Percentiles rank a stretch among this genome's conserved stretches.
Evolutionary conservation across 2,888 invertebrate genomes (phyloP).

Genomic region (Caenorhabditis auriculariae): DNA sequence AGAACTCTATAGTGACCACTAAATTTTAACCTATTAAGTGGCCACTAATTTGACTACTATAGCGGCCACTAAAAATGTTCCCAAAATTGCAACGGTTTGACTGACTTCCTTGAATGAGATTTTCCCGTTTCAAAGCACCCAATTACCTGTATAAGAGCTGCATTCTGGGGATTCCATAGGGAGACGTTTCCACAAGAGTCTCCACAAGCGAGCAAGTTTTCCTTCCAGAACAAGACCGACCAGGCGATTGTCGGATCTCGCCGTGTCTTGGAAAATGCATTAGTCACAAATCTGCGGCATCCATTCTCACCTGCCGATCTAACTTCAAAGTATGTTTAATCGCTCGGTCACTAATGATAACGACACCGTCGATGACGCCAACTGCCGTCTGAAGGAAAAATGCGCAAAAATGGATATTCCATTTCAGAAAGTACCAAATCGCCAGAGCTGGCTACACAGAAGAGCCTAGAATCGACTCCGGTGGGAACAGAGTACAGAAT

Average conservation of each 20-base stretch:
- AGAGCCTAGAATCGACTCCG: constrained; percentile 44
- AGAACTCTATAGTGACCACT: too few relatives aligned
- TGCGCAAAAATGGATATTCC: not conserved
- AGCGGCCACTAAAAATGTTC: too few relatives aligned
- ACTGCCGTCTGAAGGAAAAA: constrained; percentile 21
- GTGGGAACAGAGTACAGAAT: constrained; percentile 37
- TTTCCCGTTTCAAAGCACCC: not conserved
- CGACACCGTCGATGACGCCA: constrained; percentile 29
- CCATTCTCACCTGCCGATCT: constrained; percentile 14
- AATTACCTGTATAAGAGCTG: constrained; percentile 39
- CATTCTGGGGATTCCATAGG: constrained; percentile 44
- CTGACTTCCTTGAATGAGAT: not conserved
- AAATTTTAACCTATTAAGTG: too few relatives aligned
- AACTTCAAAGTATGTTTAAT: constrained; percentile 25
- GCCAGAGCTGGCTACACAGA: constrained; percentile 26
- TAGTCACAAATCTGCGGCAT: too few relatives aligned
- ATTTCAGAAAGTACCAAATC: constrained; percentile 7
- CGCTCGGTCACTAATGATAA: constrained; percentile 19
- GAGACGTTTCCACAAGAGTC: constrained; percentile 54
- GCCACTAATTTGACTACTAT: too few relatives aligned
- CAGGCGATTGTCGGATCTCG: constrained; percentile 52
- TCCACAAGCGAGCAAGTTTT: constrained; percentile 35
- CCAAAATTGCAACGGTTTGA: not conserved
- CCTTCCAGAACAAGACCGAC: constrained; percentile 43
- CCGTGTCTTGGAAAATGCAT: too few relatives aligned